Evolutionary conservation across 2,888 invertebrate species (phyloP).

Genomic region (Idaea aversata): DNA sequence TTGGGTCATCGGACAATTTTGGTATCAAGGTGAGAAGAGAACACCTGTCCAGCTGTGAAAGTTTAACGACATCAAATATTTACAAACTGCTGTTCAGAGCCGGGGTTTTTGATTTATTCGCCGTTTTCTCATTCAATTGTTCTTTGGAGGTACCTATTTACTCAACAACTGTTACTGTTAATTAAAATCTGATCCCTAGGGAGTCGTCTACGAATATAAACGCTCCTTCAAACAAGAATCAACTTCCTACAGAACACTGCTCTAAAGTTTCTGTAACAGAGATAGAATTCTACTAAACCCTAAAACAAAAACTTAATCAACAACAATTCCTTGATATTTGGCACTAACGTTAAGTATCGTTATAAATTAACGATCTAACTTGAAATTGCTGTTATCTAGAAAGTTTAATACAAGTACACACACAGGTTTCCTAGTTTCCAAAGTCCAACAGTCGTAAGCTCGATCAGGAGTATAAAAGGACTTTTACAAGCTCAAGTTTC

Average conservation of each 20-base stretch:
- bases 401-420: slow-evolving; percentile 21
- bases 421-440: slow-evolving; percentile 12
- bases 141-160: slow-evolving; percentile 21
- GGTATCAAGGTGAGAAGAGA: slow-evolving; percentile 34
- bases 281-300: no score
- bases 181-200: slow-evolving; percentile 14
- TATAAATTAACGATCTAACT: not conserved
- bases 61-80: slow-evolving; percentile 56
- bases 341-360: not conserved
- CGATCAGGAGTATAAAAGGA: slow-evolving; percentile 23
- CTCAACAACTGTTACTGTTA: slow-evolving; percentile 15
- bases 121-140: slow-evolving; percentile 37
- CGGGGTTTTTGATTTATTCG: slow-evolving; percentile 32
- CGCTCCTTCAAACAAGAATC: not conserved
- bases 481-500: slow-evolving; percentile 30
- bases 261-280: not conserved
- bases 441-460: slow-evolving; percentile 30
- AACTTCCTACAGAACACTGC: not conserved
- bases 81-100: slow-evolving; percentile 39
- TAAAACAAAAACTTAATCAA: no score
- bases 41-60: slow-evolving; percentile 44
- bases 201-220: not conserved
- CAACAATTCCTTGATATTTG: no score
- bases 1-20: slow-evolving; percentile 35
- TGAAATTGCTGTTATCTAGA: slow-evolving; percentile 30